Conservation (phyloP, 1,140 invertebrate species). For the Ruditapes philippinarum region DNA sequence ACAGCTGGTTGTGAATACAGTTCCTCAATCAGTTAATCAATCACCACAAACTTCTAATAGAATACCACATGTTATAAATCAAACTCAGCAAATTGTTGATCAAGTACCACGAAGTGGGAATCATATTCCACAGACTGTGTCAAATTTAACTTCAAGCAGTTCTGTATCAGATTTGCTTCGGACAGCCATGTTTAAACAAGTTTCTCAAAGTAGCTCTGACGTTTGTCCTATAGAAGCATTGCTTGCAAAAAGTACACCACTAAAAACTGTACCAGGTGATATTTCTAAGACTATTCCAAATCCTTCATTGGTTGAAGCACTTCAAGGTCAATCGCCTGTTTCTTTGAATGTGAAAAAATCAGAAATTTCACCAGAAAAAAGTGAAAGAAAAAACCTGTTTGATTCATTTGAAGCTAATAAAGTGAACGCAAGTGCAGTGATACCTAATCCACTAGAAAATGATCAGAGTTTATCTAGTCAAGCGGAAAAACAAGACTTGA, state of each 20-base stretch:
- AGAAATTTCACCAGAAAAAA: neutral
- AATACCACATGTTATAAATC: too few species aligned
- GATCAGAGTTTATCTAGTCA: neutral
- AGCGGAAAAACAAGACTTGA: neutral
- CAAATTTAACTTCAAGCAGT: constrained; percentile 6
- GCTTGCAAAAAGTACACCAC: neutral
- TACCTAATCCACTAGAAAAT: too few species aligned
- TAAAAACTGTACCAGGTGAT: neutral
- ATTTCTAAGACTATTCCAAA: neutral
- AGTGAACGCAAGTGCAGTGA: neutral
- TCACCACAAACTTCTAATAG: too few species aligned
- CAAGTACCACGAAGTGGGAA: neutral
- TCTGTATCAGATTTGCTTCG: neutral
- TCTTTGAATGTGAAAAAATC: neutral
- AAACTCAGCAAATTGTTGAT: too few species aligned
- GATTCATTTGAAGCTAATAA: constrained; percentile 32
- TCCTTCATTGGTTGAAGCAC: neutral
- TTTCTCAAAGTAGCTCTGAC: neutral
- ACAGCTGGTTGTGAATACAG: too few species aligned
- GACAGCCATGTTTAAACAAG: neutral
- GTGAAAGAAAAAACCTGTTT: constrained; percentile 37
- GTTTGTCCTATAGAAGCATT: constrained; percentile 36
- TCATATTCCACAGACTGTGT: neutral
- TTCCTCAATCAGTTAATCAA: too few species aligned
- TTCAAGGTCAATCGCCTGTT: neutral